Conservation (phyloP, 2,113 vertebrate species). For the Xyrauchen texanus region DNA sequence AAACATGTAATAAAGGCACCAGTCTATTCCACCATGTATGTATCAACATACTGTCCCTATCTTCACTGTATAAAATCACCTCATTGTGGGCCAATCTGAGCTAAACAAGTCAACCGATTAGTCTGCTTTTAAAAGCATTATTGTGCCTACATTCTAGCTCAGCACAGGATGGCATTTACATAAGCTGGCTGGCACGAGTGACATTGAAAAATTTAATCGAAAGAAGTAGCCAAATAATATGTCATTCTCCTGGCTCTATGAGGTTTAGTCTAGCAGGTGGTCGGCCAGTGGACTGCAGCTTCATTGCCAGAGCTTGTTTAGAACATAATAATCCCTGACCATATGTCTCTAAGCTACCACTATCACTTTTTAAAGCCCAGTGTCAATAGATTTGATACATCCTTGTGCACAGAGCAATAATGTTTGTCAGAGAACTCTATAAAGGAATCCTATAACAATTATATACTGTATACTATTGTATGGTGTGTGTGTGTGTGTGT, state of each 20-base stretch:
- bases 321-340: constrained; percentile 48
- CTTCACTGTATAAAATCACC: constrained; percentile 18
- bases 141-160: constrained; percentile 31
- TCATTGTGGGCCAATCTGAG: constrained; percentile 20
- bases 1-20: neutral
- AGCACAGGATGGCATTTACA: constrained; percentile 30
- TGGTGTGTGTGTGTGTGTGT: too few relatives aligned
- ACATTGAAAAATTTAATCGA: constrained; percentile 47
- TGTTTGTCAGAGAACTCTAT: too few relatives aligned
- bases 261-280: constrained; percentile 35
- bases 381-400: neutral
- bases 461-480: too few relatives aligned
- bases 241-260: constrained; percentile 51
- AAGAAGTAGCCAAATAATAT: constrained; percentile 49
- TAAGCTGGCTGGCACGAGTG: constrained; percentile 35
- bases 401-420: neutral
- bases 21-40: constrained; percentile 7
- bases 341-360: constrained; percentile 44
- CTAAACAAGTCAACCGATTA: constrained; percentile 10
- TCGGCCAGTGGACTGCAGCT: constrained; percentile 18
- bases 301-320: constrained; percentile 26
- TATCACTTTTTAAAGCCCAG: neutral
- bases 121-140: constrained; percentile 31
- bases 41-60: constrained; percentile 9
- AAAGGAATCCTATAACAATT: too few relatives aligned